A percentile compares a stretch with the other conserved stretches of the same genome.
Evolutionary conservation across 2,113 vertebrate genomes (phyloP).

Genomic region (Peromyscus polionotus): DNA sequence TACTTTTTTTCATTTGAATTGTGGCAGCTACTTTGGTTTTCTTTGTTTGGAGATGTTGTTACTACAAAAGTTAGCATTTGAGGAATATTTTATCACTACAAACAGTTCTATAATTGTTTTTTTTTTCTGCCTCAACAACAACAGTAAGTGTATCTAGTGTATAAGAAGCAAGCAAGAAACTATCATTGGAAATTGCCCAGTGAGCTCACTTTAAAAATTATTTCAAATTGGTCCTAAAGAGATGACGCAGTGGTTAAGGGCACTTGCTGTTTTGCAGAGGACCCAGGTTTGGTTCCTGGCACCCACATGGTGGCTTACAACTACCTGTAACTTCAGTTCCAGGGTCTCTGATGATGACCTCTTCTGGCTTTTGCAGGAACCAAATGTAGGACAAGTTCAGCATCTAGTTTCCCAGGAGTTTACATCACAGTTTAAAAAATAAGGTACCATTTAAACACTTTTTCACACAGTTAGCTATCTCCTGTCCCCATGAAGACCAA

Average conservation of each 20-base stretch:
- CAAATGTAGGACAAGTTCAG: not conserved
- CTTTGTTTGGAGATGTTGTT: not conserved
- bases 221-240: not conserved
- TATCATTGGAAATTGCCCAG: not conserved
- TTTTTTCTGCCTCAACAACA: conserved; percentile 51
- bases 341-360: not conserved
- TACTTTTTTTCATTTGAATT: not conserved
- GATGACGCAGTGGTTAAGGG: not conserved
- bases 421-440: not conserved
- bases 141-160: not conserved
- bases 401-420: not conserved
- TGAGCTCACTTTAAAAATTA: not conserved
- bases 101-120: not conserved
- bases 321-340: not conserved
- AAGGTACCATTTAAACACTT: not conserved
- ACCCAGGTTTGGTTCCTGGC: not conserved
- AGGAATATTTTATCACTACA: not conserved
- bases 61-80: conserved; percentile 23
- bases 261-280: not conserved
- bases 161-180: conserved; percentile 31
- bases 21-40: not conserved
- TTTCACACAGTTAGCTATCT: not conserved
- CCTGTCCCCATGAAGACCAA: not conserved
- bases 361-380: not conserved
- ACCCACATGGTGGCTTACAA: not conserved